Evolutionary conservation across 2,888 invertebrate genomes (phyloP).

Genomic region (Eupithecia tripunctaria): DNA sequence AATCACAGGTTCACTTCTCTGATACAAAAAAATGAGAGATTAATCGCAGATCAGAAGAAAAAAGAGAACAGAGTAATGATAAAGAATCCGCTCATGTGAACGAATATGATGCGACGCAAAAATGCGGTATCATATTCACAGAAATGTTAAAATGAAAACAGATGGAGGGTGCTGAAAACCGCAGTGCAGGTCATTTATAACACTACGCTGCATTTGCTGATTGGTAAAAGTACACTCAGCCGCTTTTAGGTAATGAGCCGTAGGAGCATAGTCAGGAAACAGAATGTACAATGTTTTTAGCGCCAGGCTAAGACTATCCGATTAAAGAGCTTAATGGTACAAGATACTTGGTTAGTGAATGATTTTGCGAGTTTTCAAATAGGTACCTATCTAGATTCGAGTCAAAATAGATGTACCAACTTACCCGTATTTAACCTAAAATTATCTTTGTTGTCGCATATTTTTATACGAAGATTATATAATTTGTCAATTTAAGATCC

Average conservation of each 20-base stretch:
- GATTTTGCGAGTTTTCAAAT: not conserved
- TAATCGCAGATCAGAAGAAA: not conserved
- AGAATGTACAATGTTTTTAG: not conserved
- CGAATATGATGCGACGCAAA: conserved; percentile 1
- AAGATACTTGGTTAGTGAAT: not conserved
- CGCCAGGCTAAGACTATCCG: not conserved
- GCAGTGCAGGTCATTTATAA: conserved; percentile 31
- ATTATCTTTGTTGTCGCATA: no score
- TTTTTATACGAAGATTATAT: no score
- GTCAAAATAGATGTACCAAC: no score
- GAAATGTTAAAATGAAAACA: conserved; percentile 19
- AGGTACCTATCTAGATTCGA: no score
- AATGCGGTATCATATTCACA: not conserved
- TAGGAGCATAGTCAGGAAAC: not conserved
- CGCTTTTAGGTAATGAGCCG: conserved; percentile 27
- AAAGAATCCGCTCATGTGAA: not conserved
- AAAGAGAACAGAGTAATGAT: not conserved
- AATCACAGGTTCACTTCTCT: not conserved
- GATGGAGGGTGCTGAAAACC: conserved; percentile 28
- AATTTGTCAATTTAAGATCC: no score
- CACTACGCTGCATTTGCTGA: conserved; percentile 27
- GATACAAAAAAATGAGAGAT: not conserved
- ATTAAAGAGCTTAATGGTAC: not conserved
- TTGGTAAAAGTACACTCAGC: conserved; percentile 14
- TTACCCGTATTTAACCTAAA: no score